Evolutionary conservation across 2,797 vertebrate genomes (phyloP), one percentile per base, ranked within the genome.

Genomic region (Atherinosoma microstoma): DNA sequence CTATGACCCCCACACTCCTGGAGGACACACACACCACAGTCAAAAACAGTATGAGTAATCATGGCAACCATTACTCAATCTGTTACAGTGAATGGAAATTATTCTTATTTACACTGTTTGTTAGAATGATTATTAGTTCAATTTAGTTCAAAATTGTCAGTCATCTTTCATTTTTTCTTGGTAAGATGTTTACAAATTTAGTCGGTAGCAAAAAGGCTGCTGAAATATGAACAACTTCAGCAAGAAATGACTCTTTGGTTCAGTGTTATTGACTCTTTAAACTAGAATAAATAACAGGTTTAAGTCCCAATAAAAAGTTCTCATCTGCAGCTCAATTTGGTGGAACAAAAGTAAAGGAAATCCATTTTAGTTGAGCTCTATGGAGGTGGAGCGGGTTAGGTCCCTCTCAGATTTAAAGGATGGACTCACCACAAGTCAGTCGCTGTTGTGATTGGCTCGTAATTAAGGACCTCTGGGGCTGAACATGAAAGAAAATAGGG

Each of bases 381-480:
- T 24, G 10, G 10, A 13, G 29, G 13, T 18, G 22, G 22, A 65
- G 30, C 22, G 4, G 29, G 47, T 56, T 35, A 32, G 35, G 30
- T n/a, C 27, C 27, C 18, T 27, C 53, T 7, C 40, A 8, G 38
- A 36, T 34, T 3, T 35, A 0, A 3, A 42, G 24, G 15, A 16
- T 16, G 59, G 62, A 94, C 97, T 94, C 94, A 99, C 98, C 97
- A 99, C 72, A 99, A 94, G 89, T 99, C 98, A 51, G 97, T 95
- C 13, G 97, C 95, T 60, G 97, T 99, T 45, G 97, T 98, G 92
- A 99, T 97, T 4, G 98, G 97, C 87, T 99, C 98, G 24, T 99
- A 99, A 82, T 97, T 98, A 68, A 99, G 93, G 75, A 99, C 95
- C 94, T 99, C 97, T 80, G 98, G 98, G 87, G 98, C 98, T 99